A percentile compares a stretch with the other conserved stretches of the same genome.
phyloP scores from a whole-genome alignment of 2,888 invertebrate genomes.

The Volucella zonaria region DNA sequence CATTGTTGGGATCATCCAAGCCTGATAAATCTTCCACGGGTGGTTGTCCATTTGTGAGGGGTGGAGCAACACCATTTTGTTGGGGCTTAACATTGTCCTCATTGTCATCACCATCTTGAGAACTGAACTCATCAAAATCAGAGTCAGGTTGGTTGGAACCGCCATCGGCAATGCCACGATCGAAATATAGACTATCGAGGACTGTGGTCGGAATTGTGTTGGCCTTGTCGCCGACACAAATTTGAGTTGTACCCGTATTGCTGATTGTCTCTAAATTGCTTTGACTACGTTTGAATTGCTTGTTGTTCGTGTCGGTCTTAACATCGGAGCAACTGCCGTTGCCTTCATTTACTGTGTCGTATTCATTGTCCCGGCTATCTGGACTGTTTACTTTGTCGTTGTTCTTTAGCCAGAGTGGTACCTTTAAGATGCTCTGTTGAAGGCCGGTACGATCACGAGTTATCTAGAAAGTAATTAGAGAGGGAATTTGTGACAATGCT shows the following conservation, averaged over 20 bases:
- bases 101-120: slow-evolving; percentile 87
- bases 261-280: slow-evolving; percentile 81
- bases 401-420: slow-evolving; percentile 83
- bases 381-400: slow-evolving; percentile 78
- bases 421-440: slow-evolving; percentile 92
- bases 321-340: slow-evolving; percentile 79
- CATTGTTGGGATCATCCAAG: slow-evolving; percentile 43
- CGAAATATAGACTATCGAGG: slow-evolving; percentile 77
- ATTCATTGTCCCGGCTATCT: slow-evolving; percentile 70
- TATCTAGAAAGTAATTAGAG: slow-evolving; percentile 80
- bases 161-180: slow-evolving; percentile 86
- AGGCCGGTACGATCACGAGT: slow-evolving; percentile 95
- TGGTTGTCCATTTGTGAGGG: slow-evolving; percentile 43
- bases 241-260: slow-evolving; percentile 78
- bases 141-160: slow-evolving; percentile 94
- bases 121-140: slow-evolving; percentile 93
- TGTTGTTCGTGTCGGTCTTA: slow-evolving; percentile 77
- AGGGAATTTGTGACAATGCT: background rate
- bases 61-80: slow-evolving; percentile 39
- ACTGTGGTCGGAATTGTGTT: slow-evolving; percentile 75
- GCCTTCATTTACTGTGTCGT: slow-evolving; percentile 65
- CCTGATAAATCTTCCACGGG: slow-evolving; percentile 1
- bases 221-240: slow-evolving; percentile 76
- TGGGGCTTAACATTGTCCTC: slow-evolving; percentile 78
- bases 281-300: slow-evolving; percentile 81